These are phyloP conservation scores for Scomberomorus guttatus DNA, from an alignment of 2,797 vertebrate species.

Conservation along the genomic window DNA sequence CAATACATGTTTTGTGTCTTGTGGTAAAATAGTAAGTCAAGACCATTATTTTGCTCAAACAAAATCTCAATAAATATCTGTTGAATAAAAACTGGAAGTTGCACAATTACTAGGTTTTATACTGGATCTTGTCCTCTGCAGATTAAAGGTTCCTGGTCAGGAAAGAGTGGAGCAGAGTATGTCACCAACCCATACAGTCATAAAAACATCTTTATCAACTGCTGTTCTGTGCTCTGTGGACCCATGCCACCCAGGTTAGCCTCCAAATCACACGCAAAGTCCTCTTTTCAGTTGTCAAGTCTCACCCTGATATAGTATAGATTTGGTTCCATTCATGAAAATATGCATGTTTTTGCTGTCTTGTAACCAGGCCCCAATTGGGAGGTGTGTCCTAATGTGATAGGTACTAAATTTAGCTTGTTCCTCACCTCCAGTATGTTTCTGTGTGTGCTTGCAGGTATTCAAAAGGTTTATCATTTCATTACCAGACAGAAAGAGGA, in stretches of 20 bases:
- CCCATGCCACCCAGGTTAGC: conserved; percentile 95
- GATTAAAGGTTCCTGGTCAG: conserved; percentile 98
- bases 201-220: conserved; percentile 93
- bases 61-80: background rate
- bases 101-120: background rate
- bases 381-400: no score
- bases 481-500: background rate
- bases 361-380: no score
- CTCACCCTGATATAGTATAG: no score
- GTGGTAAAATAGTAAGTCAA: background rate
- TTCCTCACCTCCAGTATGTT: background rate
- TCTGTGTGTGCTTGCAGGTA: no score
- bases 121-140: conserved; percentile 60
- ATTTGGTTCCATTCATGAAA: background rate
- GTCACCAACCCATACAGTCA: conserved; percentile 95
- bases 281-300: background rate
- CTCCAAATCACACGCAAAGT: background rate
- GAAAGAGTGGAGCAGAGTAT: conserved; percentile 89
- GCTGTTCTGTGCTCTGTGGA: conserved; percentile 93
- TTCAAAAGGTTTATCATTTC: background rate
- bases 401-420: background rate
- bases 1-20: background rate
- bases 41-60: no score
- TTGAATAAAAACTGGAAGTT: background rate
- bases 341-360: no score